Evolutionary conservation across 2,888 invertebrate genomes (phyloP).

Genomic region (Schrankia costaestrigalis): DNA sequence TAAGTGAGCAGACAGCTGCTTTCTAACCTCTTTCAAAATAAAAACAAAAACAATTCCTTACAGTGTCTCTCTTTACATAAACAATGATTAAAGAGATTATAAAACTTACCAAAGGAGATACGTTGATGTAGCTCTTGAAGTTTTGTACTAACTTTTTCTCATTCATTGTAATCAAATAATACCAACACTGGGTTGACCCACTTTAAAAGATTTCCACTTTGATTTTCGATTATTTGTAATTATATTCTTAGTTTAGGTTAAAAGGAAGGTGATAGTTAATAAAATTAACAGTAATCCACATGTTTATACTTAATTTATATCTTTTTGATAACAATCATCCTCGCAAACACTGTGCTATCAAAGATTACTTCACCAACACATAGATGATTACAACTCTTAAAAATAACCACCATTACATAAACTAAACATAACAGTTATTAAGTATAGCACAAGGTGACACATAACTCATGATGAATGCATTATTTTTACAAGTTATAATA

Average conservation of each 20-base stretch:
- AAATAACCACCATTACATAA: constrained; percentile 10
- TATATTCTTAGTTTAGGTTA: constrained; percentile 32
- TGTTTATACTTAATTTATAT: constrained; percentile 54
- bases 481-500: constrained; percentile 25
- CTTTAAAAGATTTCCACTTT: constrained; percentile 41
- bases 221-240: constrained; percentile 30
- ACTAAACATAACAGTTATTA: constrained; percentile 24
- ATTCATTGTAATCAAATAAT: constrained; percentile 70
- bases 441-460: constrained; percentile 15
- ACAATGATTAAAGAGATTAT: no score
- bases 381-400: constrained; percentile 7
- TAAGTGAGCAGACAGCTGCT: no score
- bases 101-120: constrained; percentile 61
- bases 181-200: constrained; percentile 57
- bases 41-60: no score
- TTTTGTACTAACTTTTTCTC: constrained; percentile 77
- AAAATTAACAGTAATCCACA: constrained; percentile 55
- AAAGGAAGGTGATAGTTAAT: constrained; percentile 36
- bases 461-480: constrained; percentile 19
- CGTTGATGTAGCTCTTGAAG: constrained; percentile 80
- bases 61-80: no score
- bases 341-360: constrained; percentile 48
- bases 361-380: constrained; percentile 27
- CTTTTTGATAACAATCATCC: constrained; percentile 67
- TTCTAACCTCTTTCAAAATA: no score